Evolutionary conservation across 1,140 invertebrate genomes (phyloP), one percentile per base, ranked within the genome.

Genomic region (Calephelis virginiensis): DNA sequence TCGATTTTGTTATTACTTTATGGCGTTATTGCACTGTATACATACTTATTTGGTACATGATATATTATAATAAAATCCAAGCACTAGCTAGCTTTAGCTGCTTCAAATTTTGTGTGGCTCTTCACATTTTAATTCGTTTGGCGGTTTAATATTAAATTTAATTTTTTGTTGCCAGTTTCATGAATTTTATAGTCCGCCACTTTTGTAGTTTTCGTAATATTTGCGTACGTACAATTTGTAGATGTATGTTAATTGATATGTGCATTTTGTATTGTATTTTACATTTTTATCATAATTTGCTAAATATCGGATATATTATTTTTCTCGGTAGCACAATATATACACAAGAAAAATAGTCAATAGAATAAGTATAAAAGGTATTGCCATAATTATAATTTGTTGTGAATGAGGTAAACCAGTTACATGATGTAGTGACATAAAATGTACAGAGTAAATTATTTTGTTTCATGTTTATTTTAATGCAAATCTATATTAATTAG

Each of bases 361-460:
- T 77, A 77, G 69, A 10, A 66, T 76, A 74, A 68, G 68, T 69
- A 70, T 78, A 72, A 63, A 74, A 72, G 68, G 75, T 81, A 82
- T 82, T 87, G 83, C 85, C 86, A 89, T 89, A 86, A 82, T 75
- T 83, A 68, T 84, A 80, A 79, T 76, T 82, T 76, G 71, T 76
- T 72, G 71, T 78, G 68, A 77, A 81, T 78, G 68, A 70, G 67
- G 65, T 66, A 62, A 84, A 82, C 85, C 82, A 83, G 82, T 90
- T 82, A 75, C 63, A 56, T 64, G 40, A 75, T 73, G 67, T 69
- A 69, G 66, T 71, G 69, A 73, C 65, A 72, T 73, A 76, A 64
- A 73, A 76, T 90, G 88, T 89, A 90, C 85, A 90, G 84, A 86
- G 70, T 89, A 90, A 88, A 82, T 90, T 88, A 89, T 90, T 85